Base-by-base conservation (phyloP, 2,888 invertebrate genomes). In the Xylota sylvarum region DNA sequence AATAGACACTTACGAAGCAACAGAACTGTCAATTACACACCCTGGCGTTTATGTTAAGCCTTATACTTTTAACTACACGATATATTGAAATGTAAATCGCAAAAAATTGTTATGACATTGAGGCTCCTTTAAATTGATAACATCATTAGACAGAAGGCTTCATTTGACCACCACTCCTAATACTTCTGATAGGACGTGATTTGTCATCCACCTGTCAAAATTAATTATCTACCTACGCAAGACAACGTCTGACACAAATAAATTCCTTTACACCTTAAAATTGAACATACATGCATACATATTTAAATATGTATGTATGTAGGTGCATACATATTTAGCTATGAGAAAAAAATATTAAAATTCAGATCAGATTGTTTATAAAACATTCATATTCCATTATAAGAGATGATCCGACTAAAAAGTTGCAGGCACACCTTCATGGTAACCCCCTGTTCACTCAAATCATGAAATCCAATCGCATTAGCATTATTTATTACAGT, bases 391-490 rank as follows among this genome's bases (percentile, higher is more conserved):
- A 43, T 69, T 60, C 50, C 32, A 60, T 52, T 69, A 27, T 30
- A 48, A 43, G 32, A 35, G 37, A 72, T 46, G 7, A 43, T 43
- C 43, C 37, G 12, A 37, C 30, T 46, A 4, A 46, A 69, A 30
- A 62, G 35, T 35, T 52, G 17, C 17, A 43, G 35, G 35, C 81
- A 62, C 81, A 62, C 81, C 76, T 62, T 48, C 9, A 37, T 14
- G 46, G 17, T 67, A 73, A 56, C 46, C 60, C 40, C 60, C 46
- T 35, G 65, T 60, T 65, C 70, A 55, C 23, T 55, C 35, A 40
- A 43, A 62, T 82, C 79, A 40, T 62, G 37, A 72, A 83, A 83
- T 67, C 48, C 52, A 62, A 48, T 69, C 78, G 30, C 65, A 78
- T 83, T 83, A 60, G 43, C 30, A 46, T 40, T 62, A 65, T 77